A percentile compares a stretch with the other conserved stretches of the same genome.
phyloP scores from a whole-genome alignment of 2,113 vertebrate genomes.

The Natator depressus region DNA sequence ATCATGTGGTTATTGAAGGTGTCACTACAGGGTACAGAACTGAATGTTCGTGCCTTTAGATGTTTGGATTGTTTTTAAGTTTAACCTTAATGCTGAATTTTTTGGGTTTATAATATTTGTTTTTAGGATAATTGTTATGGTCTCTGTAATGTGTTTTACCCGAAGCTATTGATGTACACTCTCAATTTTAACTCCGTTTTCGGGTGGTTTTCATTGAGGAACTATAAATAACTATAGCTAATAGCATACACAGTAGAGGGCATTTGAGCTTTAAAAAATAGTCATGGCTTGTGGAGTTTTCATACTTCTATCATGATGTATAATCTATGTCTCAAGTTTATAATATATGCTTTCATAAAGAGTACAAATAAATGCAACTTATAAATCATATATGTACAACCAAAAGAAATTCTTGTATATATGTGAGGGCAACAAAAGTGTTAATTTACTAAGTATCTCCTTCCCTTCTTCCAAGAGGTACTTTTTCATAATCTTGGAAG shows the following conservation, averaged over 20 bases:
- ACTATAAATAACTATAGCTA: not conserved
- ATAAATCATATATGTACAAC: not conserved
- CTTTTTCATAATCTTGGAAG: conserved; percentile 23
- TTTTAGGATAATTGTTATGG: not conserved
- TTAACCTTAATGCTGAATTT: not conserved
- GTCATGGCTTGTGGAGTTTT: not conserved
- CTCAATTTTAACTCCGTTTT: not conserved
- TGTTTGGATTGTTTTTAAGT: not conserved
- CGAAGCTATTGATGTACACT: not conserved
- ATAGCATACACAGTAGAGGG: not conserved
- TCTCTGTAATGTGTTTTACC: not conserved
- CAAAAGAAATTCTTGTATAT: not conserved
- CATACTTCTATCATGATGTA: not conserved
- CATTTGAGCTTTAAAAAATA: not conserved
- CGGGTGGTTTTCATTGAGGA: not conserved
- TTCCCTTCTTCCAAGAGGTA: not conserved
- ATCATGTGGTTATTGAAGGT: not conserved
- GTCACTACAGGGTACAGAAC: not conserved
- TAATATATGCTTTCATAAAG: not conserved
- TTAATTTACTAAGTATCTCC: not conserved
- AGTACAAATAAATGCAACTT: not conserved
- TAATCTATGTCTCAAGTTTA: not conserved
- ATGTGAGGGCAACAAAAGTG: not conserved
- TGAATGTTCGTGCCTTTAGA: not conserved
- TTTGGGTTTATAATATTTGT: not conserved